Conservation (phyloP, 1,140 invertebrate species). For the Belonocnema kinseyi region DNA sequence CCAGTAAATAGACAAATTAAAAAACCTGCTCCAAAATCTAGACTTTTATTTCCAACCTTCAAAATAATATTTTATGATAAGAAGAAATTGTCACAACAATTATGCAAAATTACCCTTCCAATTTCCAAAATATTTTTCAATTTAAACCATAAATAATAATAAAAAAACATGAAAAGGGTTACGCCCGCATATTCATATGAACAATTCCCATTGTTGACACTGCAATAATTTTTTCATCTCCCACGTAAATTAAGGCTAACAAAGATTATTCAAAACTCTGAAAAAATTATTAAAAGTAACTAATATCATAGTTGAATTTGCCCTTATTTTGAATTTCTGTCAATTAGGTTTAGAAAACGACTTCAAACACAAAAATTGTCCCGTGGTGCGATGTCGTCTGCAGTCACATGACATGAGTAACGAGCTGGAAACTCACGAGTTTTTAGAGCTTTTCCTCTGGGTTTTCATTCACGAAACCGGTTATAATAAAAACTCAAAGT, state of each 20-base stretch:
- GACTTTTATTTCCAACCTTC: too few species aligned
- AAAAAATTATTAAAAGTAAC: not conserved
- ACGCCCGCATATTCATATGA: slow-evolving; percentile 21
- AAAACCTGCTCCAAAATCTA: too few species aligned
- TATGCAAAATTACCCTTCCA: too few species aligned
- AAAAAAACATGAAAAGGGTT: slow-evolving; percentile 1
- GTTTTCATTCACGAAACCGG: not conserved
- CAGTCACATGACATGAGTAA: slow-evolving; percentile 67
- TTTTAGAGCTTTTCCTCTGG: not conserved
- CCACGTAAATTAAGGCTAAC: not conserved
- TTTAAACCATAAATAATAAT: too few species aligned
- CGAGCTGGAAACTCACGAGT: not conserved
- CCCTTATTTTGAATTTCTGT: not conserved
- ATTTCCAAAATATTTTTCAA: too few species aligned
- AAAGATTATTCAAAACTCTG: not conserved
- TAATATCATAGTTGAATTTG: not conserved
- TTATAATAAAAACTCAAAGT: not conserved
- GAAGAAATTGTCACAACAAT: too few species aligned
- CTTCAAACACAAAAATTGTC: not conserved
- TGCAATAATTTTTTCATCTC: not conserved
- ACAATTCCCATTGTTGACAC: slow-evolving; percentile 32
- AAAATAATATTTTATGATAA: too few species aligned
- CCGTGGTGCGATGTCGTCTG: slow-evolving; percentile 51
- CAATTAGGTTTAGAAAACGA: not conserved
- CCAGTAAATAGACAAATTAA: too few species aligned